Conservation (phyloP, 2,888 invertebrate genomes). For the Leptopilina myrica region DNA sequence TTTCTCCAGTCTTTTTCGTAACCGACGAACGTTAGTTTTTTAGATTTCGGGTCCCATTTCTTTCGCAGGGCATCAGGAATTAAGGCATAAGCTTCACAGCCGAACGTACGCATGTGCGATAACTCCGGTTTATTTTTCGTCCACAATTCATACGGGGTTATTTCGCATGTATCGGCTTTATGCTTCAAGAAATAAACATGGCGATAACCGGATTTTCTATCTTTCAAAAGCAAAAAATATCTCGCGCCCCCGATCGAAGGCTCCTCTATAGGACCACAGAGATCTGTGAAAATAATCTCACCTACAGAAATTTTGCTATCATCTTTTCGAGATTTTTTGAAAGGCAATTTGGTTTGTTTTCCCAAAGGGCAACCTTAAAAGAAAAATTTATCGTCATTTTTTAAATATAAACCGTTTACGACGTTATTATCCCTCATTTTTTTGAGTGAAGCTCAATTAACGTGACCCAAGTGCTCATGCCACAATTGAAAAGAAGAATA, state of each 20-base stretch:
- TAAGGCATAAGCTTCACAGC: conserved; percentile 20
- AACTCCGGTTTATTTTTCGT: conserved; percentile 21
- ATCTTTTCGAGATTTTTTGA: not conserved
- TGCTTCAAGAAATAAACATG: conserved; percentile 42
- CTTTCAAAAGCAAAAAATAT: conserved; percentile 46
- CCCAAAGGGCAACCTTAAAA: conserved; percentile 22
- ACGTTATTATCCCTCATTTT: not conserved
- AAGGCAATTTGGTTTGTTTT: conserved; percentile 21
- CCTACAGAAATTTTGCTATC: conserved; percentile 4
- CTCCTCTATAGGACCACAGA: conserved; percentile 45
- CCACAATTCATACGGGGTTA: conserved; percentile 38
- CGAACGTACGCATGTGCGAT: conserved; percentile 27
- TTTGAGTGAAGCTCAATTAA: conserved; percentile 22
- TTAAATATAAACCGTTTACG: not conserved
- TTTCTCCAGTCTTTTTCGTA: conserved; percentile 38
- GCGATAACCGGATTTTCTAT: conserved; percentile 27
- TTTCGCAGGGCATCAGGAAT: not conserved
- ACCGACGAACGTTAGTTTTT: conserved; percentile 26
- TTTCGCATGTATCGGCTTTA: conserved; percentile 33
- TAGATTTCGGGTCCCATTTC: conserved; percentile 29
- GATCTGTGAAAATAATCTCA: conserved; percentile 42
- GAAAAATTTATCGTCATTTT: conserved; percentile 3
- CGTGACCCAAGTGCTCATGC: conserved; percentile 45
- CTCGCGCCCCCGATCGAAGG: conserved; percentile 43
- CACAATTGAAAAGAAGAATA: conserved; percentile 37